phyloP scores from a whole-genome alignment of 35 echinoderm and acorn worm species.

The Heliocidaris erythrogramma region DNA sequence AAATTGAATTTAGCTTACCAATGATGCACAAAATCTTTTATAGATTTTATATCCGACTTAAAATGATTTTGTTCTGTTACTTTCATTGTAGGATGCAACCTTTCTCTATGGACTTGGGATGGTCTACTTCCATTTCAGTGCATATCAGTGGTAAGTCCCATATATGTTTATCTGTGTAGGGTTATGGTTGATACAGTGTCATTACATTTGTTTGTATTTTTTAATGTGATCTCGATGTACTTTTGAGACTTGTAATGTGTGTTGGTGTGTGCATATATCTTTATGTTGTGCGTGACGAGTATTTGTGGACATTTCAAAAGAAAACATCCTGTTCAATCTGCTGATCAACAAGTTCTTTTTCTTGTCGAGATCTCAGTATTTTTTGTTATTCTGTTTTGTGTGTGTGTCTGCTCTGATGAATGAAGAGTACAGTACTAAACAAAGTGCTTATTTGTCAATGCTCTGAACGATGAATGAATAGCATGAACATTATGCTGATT shows the following conservation, averaged over 20 bases:
- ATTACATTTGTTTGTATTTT: not conserved
- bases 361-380: not conserved
- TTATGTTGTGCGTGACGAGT: too few species aligned
- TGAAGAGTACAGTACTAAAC: not conserved
- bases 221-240: not conserved
- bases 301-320: not conserved
- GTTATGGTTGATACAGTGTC: not conserved
- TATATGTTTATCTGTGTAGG: not conserved
- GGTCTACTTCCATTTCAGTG: constrained; percentile 99
- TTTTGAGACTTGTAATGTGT: not conserved
- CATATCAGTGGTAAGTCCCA: constrained; percentile 93
- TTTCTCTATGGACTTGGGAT: constrained; percentile 99
- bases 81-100: constrained; percentile 83
- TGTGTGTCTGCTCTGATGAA: not conserved
- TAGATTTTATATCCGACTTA: not conserved
- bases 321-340: not conserved
- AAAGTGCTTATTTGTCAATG: too few species aligned
- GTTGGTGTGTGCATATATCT: not conserved
- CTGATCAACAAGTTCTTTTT: not conserved
- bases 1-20: not conserved
- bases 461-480: too few species aligned
- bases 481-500: too few species aligned
- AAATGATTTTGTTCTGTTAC: not conserved
- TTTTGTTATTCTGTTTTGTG: not conserved
- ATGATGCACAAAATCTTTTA: not conserved